Percentiles rank a stretch among this genome's conserved stretches.
Evolutionary conservation across 1,140 invertebrate species (phyloP).

Genomic region (Steinernema feltiae): DNA sequence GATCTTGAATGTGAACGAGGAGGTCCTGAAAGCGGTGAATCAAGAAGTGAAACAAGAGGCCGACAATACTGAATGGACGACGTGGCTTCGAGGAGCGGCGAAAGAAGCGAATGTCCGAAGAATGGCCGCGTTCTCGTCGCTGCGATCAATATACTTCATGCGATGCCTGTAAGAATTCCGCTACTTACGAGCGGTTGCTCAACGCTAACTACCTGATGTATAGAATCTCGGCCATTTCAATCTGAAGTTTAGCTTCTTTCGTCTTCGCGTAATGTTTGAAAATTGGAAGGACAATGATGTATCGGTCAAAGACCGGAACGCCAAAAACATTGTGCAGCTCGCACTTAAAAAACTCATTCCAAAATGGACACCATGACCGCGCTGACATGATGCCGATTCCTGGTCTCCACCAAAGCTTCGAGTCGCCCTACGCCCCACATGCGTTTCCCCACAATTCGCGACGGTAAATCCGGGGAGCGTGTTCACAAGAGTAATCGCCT

Average conservation of each 20-base stretch:
- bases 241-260: slow-evolving; percentile 75
- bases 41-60: slow-evolving; percentile 18
- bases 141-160: slow-evolving; percentile 20
- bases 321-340: slow-evolving; percentile 61
- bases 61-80: slow-evolving; percentile 60
- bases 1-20: slow-evolving; percentile 74
- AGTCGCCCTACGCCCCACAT: slow-evolving; percentile 70
- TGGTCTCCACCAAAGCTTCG: slow-evolving; percentile 62
- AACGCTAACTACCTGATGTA: slow-evolving; percentile 64
- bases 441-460: slow-evolving; percentile 64
- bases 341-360: slow-evolving; percentile 23
- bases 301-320: slow-evolving; percentile 73
- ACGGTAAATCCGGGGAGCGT: slow-evolving; percentile 71
- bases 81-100: slow-evolving; percentile 75
- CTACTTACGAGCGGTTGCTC: not conserved
- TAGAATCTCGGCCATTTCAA: slow-evolving; percentile 80
- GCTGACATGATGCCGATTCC: slow-evolving; percentile 61
- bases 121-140: slow-evolving; percentile 9
- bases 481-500: slow-evolving; percentile 69
- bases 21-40: slow-evolving; percentile 66
- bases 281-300: slow-evolving; percentile 76
- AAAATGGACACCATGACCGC: slow-evolving; percentile 74
- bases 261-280: slow-evolving; percentile 74
- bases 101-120: slow-evolving; percentile 73
- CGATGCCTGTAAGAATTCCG: slow-evolving; percentile 12